Conservation (phyloP, 2,113 vertebrate species). For the Mobula birostris region DNA sequence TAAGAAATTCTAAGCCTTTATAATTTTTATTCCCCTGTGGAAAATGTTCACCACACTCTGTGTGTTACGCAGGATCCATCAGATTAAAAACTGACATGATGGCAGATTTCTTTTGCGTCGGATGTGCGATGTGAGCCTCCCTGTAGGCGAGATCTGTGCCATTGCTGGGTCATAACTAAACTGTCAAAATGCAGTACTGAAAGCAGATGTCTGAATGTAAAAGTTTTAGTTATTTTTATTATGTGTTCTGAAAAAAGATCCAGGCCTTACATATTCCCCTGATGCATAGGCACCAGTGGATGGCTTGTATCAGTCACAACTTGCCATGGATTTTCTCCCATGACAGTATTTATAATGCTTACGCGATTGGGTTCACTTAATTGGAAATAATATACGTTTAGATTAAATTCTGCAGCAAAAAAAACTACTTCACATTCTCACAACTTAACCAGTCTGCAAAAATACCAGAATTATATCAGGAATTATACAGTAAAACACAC, state of each 20-base stretch:
- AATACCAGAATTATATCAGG: conserved; percentile 3
- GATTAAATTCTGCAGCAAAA: conserved; percentile 7
- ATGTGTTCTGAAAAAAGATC: conserved; percentile 24
- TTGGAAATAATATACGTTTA: conserved; percentile 27
- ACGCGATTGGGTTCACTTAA: background rate
- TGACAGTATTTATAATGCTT: background rate
- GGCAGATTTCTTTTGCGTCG: background rate
- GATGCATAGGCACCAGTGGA: background rate
- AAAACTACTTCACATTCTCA: background rate
- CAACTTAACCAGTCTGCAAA: background rate
- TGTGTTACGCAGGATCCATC: background rate
- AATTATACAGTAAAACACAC: conserved; percentile 8
- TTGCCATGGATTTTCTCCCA: background rate
- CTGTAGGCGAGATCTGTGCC: background rate
- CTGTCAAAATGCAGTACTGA: conserved; percentile 7
- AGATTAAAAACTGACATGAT: background rate
- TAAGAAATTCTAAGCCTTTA: background rate
- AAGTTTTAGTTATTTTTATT: conserved; percentile 24
- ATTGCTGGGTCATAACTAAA: background rate
- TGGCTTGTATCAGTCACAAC: background rate
- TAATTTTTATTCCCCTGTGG: background rate
- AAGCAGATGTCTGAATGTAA: conserved; percentile 21
- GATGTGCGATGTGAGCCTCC: background rate
- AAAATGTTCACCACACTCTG: background rate
- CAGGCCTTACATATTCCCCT: conserved; percentile 1